These are phyloP conservation scores for Xestia xanthographa DNA, from an alignment of 2,888 invertebrate genomes.

Conservation along the genomic window DNA sequence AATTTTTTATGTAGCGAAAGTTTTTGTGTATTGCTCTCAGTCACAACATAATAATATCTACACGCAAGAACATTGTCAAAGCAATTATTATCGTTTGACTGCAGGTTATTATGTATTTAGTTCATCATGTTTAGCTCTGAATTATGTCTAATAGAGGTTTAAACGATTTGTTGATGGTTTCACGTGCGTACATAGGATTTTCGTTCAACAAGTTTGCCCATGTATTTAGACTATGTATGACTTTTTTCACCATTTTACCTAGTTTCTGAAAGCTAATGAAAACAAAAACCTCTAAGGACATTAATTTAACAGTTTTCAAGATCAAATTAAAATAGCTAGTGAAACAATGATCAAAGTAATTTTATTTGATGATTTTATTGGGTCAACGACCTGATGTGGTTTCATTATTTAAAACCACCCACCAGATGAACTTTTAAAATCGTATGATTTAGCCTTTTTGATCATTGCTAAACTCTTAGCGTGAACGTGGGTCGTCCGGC, in stretches of 20 bases:
- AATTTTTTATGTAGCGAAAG: background rate
- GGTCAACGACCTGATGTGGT: background rate
- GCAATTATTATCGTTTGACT: conserved; percentile 20
- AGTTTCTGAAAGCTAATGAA: background rate
- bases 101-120: conserved; percentile 15
- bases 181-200: background rate
- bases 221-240: background rate
- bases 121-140: background rate
- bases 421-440: background rate
- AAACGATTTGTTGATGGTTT: background rate
- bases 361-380: background rate
- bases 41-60: conserved; percentile 15
- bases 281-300: background rate
- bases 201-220: background rate
- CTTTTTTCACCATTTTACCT: background rate
- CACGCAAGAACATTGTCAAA: conserved; percentile 10
- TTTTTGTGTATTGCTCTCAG: background rate
- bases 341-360: too few species aligned
- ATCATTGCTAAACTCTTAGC: background rate
- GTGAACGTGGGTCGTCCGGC: too few species aligned
- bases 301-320: background rate
- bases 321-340: too few species aligned
- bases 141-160: background rate
- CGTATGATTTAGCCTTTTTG: background rate
- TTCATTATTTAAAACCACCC: background rate